These are phyloP conservation scores for Muntiacus muntjak DNA, from an alignment of 2,113 vertebrate species.

Conservation along the genomic window DNA sequence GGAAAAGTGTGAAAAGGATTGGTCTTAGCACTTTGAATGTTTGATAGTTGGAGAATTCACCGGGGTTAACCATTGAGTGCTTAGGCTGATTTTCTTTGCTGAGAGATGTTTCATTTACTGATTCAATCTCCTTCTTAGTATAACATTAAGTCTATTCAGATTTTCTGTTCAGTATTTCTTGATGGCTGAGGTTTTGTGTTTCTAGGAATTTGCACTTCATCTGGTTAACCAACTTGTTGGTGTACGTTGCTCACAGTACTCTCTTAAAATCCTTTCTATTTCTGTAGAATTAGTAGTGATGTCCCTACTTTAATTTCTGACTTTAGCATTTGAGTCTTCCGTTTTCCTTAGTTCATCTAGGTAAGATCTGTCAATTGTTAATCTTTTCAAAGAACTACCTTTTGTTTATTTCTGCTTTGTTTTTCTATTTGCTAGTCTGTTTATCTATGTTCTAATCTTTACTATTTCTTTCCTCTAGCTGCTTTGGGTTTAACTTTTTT, in stretches of 20 bases:
- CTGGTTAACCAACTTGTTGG: not conserved
- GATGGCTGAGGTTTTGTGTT: not conserved
- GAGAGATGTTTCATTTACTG: too few species aligned
- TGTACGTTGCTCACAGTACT: rapidly evolving
- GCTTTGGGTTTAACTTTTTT: not conserved
- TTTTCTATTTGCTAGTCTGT: not conserved
- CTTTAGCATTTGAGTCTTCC: not conserved
- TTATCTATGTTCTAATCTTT: not conserved
- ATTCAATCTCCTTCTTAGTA: not conserved
- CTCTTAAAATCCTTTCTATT: not conserved
- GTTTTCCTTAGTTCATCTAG: not conserved
- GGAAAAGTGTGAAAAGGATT: not conserved
- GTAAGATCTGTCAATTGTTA: not conserved
- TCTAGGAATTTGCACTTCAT: not conserved
- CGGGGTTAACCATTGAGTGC: not conserved
- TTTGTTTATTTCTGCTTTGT: not conserved
- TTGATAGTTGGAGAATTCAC: not conserved
- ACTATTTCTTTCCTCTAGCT: not conserved
- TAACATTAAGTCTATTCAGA: rapidly evolving
- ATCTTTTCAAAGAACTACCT: not conserved
- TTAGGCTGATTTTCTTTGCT: not conserved
- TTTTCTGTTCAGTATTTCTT: not conserved
- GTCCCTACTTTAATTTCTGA: not conserved
- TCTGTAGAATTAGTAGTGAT: not conserved
- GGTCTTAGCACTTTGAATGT: not conserved